Conservation (phyloP, 1,140 invertebrate species). For the Camponotus pennsylvanicus region DNA sequence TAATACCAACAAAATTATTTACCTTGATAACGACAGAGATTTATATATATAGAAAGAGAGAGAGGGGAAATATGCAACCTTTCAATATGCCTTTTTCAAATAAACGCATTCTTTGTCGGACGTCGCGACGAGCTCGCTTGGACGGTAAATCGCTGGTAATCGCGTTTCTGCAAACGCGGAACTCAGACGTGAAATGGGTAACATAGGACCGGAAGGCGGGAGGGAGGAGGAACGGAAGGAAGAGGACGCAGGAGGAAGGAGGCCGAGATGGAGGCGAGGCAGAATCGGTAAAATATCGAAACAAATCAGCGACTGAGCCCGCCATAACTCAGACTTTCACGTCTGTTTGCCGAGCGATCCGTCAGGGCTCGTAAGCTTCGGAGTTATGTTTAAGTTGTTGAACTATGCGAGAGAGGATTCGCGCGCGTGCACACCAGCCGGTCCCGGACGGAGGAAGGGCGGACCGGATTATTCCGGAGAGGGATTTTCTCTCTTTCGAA, state of each 20-base stretch:
- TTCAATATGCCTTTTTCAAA: constrained; percentile 7
- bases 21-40: constrained; percentile 22
- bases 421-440: constrained; percentile 59
- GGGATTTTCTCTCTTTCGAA: constrained; percentile 78
- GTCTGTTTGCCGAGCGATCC: constrained; percentile 84
- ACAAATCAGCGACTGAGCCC: constrained; percentile 85
- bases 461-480: constrained; percentile 77
- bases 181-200: constrained; percentile 46
- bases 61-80: background rate
- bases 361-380: constrained; percentile 83
- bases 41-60: background rate
- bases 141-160: constrained; percentile 56
- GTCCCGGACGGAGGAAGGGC: constrained; percentile 24
- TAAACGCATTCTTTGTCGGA: constrained; percentile 37
- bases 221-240: constrained; percentile 16
- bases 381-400: constrained; percentile 86
- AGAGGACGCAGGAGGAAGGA: constrained; percentile 3
- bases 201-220: constrained; percentile 7
- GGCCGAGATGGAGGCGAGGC: constrained; percentile 58
- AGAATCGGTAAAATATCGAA: constrained; percentile 85
- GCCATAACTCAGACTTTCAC: constrained; percentile 84
- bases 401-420: constrained; percentile 79
- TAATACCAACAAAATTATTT: background rate
- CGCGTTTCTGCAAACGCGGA: constrained; percentile 50
- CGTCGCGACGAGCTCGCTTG: constrained; percentile 21